Conservation (phyloP, 2,113 vertebrate genomes). For the Hoplias malabaricus region DNA sequence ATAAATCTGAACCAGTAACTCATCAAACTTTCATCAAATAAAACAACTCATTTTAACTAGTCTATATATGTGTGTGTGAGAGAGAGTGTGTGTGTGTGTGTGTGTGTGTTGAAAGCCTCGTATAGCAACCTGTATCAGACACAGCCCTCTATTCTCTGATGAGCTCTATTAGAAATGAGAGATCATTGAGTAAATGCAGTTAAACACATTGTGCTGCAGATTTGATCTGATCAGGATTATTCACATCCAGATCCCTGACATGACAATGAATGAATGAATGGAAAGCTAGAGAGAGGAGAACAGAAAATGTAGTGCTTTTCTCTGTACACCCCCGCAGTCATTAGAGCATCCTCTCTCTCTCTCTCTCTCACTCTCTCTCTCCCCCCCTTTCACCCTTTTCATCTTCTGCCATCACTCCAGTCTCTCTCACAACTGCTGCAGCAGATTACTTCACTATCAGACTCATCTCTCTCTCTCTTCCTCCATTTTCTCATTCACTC, state of each 20-base stretch:
- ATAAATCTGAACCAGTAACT: too few relatives aligned
- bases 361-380: not conserved
- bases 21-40: too few relatives aligned
- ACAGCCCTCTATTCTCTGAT: not conserved
- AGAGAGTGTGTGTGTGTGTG: not conserved
- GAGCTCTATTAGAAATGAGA: not conserved
- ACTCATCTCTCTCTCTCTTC: slow-evolving; percentile 6
- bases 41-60: too few relatives aligned
- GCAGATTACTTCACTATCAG: slow-evolving; percentile 45
- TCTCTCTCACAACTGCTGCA: slow-evolving; percentile 43
- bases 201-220: not conserved
- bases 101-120: not conserved
- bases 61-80: too few relatives aligned
- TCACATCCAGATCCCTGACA: not conserved
- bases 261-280: slow-evolving; percentile 15
- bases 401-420: slow-evolving; percentile 23
- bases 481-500: slow-evolving; percentile 8
- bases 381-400: slow-evolving; percentile 23
- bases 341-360: slow-evolving; percentile 48
- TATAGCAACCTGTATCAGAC: not conserved
- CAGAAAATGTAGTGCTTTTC: slow-evolving; percentile 30
- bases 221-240: not conserved
- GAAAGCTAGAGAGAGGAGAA: slow-evolving; percentile 4
- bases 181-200: not conserved
- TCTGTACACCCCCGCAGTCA: slow-evolving; percentile 47